These are phyloP conservation scores for Silurus glanis DNA, from an alignment of 2,113 vertebrate species.

Conservation along the genomic window DNA sequence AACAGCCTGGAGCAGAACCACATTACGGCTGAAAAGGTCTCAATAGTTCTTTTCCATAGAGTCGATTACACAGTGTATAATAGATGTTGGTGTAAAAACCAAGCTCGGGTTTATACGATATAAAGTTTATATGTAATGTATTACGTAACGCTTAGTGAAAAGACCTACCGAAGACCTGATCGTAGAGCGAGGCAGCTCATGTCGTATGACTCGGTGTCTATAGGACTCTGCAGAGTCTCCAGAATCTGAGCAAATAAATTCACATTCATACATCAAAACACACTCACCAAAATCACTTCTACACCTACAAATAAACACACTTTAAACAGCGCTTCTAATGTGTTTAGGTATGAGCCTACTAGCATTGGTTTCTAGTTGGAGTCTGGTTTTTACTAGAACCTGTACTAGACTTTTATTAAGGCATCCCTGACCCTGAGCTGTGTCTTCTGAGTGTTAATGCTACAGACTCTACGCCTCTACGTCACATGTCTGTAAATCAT, in stretches of 20 bases:
- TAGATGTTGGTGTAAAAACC: neutral
- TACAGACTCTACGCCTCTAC: neutral
- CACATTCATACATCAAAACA: too few species aligned
- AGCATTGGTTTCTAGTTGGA: too few species aligned
- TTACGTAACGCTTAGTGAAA: neutral
- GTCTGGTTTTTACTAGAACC: too few species aligned
- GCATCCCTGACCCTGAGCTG: neutral
- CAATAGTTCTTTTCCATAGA: too few species aligned
- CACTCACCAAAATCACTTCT: too few species aligned
- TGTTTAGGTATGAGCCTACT: too few species aligned
- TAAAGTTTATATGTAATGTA: neutral
- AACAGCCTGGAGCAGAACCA: too few species aligned
- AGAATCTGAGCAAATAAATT: constrained; percentile 59
- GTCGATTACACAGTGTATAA: neutral
- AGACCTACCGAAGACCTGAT: constrained; percentile 61
- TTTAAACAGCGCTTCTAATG: too few species aligned
- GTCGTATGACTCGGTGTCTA: constrained; percentile 57
- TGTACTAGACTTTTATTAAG: too few species aligned
- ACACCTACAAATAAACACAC: neutral
- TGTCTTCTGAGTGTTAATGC: neutral
- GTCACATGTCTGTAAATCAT: too few species aligned
- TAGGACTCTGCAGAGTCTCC: constrained; percentile 62
- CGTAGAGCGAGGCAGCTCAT: constrained; percentile 50
- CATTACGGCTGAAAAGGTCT: too few species aligned
- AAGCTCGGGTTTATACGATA: neutral